phyloP scores from a whole-genome alignment of 2,888 invertebrate genomes.

The Hydropsyche betteni region DNA sequence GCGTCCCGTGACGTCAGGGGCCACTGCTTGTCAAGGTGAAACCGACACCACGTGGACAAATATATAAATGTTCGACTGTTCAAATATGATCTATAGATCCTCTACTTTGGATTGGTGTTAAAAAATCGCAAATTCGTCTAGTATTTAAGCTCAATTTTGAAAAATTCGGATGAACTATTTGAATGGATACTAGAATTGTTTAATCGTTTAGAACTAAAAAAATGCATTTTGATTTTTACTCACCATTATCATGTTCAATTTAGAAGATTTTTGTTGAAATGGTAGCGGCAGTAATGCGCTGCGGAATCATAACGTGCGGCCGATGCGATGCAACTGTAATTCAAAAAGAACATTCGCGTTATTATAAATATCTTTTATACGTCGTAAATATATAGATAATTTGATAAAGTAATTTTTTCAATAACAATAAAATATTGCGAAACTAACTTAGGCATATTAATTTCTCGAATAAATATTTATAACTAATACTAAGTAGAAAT shows the following conservation, averaged over 20 bases:
- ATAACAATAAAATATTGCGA: no score
- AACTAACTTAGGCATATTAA: no score
- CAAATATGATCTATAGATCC: not conserved
- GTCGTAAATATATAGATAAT: no score
- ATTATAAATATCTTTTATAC: no score
- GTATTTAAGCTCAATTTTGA: no score
- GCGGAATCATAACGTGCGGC: slow-evolving; percentile 6
- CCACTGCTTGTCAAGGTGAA: slow-evolving; percentile 31
- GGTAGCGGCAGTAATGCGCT: not conserved
- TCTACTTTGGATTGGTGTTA: not conserved
- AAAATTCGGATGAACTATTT: no score
- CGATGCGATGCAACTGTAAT: slow-evolving; percentile 31
- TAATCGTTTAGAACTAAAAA: not conserved
- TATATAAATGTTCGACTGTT: not conserved
- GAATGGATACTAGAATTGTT: not conserved
- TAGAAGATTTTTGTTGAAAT: no score
- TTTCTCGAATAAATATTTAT: no score
- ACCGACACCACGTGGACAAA: slow-evolving; percentile 14
- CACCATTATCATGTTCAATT: no score
- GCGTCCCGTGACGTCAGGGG: slow-evolving; percentile 31
- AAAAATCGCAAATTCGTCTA: no score
- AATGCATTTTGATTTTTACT: not conserved
- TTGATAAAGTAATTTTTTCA: no score
- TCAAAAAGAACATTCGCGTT: slow-evolving; percentile 20
- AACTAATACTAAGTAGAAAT: no score